A percentile compares a stretch with the other conserved stretches of the same genome.
Evolutionary conservation across 92 coral and sea anemone genomes (phyloP).

Genomic region (Meandrina meandrites): DNA sequence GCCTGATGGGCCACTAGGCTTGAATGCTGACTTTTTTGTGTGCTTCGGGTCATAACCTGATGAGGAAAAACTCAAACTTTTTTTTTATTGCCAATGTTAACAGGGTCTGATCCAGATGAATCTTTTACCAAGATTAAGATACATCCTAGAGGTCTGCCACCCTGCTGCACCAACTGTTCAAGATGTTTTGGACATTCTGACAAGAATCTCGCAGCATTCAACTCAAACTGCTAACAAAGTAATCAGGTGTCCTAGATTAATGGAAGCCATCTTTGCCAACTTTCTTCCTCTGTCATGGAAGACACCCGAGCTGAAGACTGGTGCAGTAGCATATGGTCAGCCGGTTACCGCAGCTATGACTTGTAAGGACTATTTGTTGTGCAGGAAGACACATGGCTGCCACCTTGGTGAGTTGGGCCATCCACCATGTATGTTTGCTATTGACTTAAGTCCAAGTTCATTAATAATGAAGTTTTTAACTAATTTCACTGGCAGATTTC

Average conservation of each 20-base stretch:
- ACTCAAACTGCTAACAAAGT: constrained; percentile 78
- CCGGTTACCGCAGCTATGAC: constrained; percentile 83
- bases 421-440: background rate
- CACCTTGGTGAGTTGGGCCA: constrained; percentile 64
- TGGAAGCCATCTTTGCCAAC: constrained; percentile 75
- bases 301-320: constrained; percentile 37
- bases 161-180: constrained; percentile 80
- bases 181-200: constrained; percentile 66
- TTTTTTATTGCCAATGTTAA: background rate
- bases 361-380: constrained; percentile 75
- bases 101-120: constrained; percentile 93
- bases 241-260: constrained; percentile 86
- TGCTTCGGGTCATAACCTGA: background rate
- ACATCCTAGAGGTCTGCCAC: constrained; percentile 87
- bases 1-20: no score
- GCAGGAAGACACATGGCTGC: constrained; percentile 85
- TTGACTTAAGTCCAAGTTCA: background rate
- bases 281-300: constrained; percentile 93
- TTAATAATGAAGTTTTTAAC: background rate
- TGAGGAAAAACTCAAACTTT: background rate
- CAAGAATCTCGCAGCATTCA: constrained; percentile 88
- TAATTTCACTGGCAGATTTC: constrained; percentile 41
- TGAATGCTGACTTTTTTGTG: no score
- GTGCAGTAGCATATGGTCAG: constrained; percentile 68
- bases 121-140: constrained; percentile 86